Evolutionary conservation across 35 echinoderm and acorn worm genomes (phyloP), one percentile per base, ranked within the genome.

Genomic region (Heliocidaris tuberculata): DNA sequence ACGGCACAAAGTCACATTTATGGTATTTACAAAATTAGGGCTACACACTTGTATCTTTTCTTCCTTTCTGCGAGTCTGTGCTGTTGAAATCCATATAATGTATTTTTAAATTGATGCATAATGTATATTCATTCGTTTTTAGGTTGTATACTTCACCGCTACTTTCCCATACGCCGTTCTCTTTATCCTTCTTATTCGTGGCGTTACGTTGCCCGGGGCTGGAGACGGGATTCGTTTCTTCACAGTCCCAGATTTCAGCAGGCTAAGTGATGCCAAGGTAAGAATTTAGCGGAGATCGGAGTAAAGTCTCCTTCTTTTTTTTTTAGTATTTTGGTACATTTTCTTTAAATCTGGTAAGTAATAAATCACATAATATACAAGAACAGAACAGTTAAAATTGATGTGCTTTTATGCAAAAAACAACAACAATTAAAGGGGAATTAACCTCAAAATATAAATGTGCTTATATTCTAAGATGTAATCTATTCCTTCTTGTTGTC

Each of bases 81-180:
- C 29, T 32, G 88, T 29, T 90, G 88, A 90, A 16, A 48, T 48
- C 13, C 88, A 90, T 90, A 29, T 31, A 90, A 32, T 32, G 8
- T 90, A 48, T 29, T 32, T 32, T n/a, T 32, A 48, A 24, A 90
- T 32, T 90, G 32, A 90, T 13, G 8, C 15, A 13, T 56, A 10
- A 13, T 56, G 52, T 52, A 56, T 13, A 56, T 78, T 7, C 17
- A 71, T 71, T 78, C 27, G 19, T 31, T 48, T 30, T 29, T 70
- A 98, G 97, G 97, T 96, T 93, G 97, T 98, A 27, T 98, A 96
- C 49, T 97, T 98, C 60, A 98, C 97, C 47, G 97, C 97, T 13
- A 98, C 96, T 31, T 97, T 98, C 94, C 97, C 97, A 0, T 98
- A 98, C 86, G 87, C 95, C 21, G 97, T 98, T 48, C 94, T 98